phyloP scores from a whole-genome alignment of 2,888 invertebrate species.

The Phengaris alcon region DNA sequence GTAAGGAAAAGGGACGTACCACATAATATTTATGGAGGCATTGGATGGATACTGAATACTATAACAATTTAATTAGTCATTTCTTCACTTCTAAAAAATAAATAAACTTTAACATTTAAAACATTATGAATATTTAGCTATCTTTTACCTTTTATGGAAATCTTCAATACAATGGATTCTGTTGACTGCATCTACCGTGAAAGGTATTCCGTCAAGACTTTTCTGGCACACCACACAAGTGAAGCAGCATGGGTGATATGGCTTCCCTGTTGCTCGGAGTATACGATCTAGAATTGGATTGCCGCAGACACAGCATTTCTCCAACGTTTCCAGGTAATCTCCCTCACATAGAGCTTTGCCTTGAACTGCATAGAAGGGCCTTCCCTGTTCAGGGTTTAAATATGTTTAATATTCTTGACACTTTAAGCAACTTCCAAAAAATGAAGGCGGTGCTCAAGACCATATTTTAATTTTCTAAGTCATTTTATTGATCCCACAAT shows the following conservation, averaged over 20 bases:
- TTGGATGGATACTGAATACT: too few species aligned
- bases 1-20: neutral
- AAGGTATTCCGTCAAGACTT: slow-evolving; percentile 97
- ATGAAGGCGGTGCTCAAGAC: too few species aligned
- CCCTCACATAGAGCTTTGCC: slow-evolving; percentile 96
- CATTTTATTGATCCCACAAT: too few species aligned
- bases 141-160: slow-evolving; percentile 93
- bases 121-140: neutral
- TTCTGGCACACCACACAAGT: slow-evolving; percentile 97
- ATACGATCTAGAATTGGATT: slow-evolving; percentile 97
- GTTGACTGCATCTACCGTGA: slow-evolving; percentile 98
- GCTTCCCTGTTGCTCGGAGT: slow-evolving; percentile 96
- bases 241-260: slow-evolving; percentile 98
- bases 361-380: slow-evolving; percentile 96
- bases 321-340: slow-evolving; percentile 96
- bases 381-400: slow-evolving; percentile 80
- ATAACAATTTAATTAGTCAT: too few species aligned
- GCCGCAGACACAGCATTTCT: slow-evolving; percentile 97
- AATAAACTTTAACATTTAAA: neutral
- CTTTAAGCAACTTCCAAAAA: neutral
- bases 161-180: slow-evolving; percentile 99
- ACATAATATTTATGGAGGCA: too few species aligned
- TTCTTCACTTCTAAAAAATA: too few species aligned
- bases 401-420: neutral
- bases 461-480: too few species aligned